phyloP scores from a whole-genome alignment of 2,797 vertebrate species.

The Simalia tracyae region DNA sequence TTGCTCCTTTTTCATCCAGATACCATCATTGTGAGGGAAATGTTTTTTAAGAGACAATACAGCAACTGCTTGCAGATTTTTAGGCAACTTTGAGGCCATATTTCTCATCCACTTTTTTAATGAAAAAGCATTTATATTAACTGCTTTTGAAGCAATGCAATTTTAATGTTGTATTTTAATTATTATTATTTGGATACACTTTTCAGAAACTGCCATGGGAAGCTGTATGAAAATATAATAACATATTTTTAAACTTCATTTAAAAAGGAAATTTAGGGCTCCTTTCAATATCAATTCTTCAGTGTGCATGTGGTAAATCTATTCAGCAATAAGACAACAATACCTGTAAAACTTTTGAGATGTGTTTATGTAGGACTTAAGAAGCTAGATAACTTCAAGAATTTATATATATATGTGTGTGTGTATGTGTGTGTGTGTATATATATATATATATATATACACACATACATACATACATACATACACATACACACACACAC shows the following conservation, averaged over 20 bases:
- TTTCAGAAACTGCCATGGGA: neutral
- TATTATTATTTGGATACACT: neutral
- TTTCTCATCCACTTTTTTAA: neutral
- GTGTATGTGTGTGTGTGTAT: too few relatives aligned
- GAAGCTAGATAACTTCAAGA: neutral
- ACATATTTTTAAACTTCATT: neutral
- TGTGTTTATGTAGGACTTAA: neutral
- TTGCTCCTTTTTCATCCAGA: too few relatives aligned
- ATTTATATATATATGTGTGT: neutral
- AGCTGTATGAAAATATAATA: neutral
- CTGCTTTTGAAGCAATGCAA: neutral
- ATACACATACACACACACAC: too few relatives aligned
- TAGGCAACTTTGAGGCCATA: neutral
- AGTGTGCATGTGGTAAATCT: neutral
- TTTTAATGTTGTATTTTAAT: neutral
- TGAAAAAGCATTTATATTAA: neutral
- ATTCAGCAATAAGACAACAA: neutral
- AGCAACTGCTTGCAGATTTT: neutral
- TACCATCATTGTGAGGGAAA: neutral
- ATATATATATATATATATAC: too few relatives aligned
- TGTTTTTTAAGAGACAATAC: neutral
- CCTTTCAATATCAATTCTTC: neutral
- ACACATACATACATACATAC: too few relatives aligned
- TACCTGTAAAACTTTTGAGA: neutral
- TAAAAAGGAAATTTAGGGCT: neutral